A percentile compares a stretch with the other conserved stretches of the same genome.
Conservation (phyloP, 1,140 invertebrate species). For the Tetramorium parvispinum region DNA sequence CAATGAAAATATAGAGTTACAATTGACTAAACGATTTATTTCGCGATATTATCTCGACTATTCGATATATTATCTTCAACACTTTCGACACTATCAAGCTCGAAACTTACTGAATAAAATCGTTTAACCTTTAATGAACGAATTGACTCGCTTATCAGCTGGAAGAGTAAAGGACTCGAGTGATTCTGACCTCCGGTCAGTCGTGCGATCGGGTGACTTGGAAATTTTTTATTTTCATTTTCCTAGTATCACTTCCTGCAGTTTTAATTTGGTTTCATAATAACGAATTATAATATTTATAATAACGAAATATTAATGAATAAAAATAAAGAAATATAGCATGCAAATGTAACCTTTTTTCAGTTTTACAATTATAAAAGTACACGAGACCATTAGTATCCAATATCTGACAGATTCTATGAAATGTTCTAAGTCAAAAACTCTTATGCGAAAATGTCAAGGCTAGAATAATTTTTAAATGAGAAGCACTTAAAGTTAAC, state of each 20-base stretch:
- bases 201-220: background rate
- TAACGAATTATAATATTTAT: too few relatives aligned
- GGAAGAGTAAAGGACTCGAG: constrained; percentile 25
- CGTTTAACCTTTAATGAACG: constrained; percentile 43
- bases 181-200: constrained; percentile 4
- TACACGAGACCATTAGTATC: too few relatives aligned
- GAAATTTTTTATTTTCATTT: background rate
- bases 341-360: too few relatives aligned
- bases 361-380: too few relatives aligned
- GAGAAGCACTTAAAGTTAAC: too few relatives aligned
- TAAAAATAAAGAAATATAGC: too few relatives aligned
- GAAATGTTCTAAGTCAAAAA: too few relatives aligned
- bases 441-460: too few relatives aligned
- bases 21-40: background rate
- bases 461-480: too few relatives aligned
- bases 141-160: constrained; percentile 39
- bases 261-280: background rate
- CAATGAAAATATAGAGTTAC: background rate
- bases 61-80: constrained; percentile 9
- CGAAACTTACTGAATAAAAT: constrained; percentile 52
- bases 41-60: background rate
- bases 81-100: constrained; percentile 11
- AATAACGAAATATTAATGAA: too few relatives aligned
- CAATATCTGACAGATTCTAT: too few relatives aligned
- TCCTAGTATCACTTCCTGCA: background rate